phyloP scores from a whole-genome alignment of 2,888 invertebrate species.

The Cerastis leucographa region DNA sequence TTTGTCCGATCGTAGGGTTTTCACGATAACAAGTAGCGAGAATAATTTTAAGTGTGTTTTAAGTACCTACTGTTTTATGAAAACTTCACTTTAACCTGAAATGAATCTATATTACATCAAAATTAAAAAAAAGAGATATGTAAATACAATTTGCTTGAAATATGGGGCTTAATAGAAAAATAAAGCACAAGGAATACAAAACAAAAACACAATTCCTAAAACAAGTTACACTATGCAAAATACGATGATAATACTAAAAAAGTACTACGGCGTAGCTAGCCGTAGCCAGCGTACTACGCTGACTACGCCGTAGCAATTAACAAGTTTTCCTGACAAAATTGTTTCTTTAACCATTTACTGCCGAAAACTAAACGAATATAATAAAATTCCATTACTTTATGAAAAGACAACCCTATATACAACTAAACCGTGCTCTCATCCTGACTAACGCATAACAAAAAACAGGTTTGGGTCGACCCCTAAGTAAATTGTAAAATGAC shows the following conservation, averaged over 20 bases:
- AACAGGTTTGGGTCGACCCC: slow-evolving; percentile 66
- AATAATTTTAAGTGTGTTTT: not conserved
- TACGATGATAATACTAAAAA: not conserved
- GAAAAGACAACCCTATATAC: slow-evolving; percentile 60
- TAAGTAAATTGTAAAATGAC: slow-evolving; percentile 66
- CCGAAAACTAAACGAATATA: not conserved
- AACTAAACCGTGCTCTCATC: slow-evolving; percentile 57
- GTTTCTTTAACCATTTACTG: not conserved
- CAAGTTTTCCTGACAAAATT: not conserved
- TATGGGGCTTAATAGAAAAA: not conserved
- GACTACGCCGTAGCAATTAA: slow-evolving; percentile 27
- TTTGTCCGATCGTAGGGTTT: slow-evolving; percentile 44
- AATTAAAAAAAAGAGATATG: not conserved
- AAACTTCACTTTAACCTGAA: not conserved
- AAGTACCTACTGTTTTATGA: not conserved
- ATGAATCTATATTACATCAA: not conserved
- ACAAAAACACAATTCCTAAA: too few species aligned
- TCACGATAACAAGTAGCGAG: slow-evolving; percentile 3
- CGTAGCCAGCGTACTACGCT: slow-evolving; percentile 19
- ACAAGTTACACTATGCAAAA: not conserved
- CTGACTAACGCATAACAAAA: slow-evolving; percentile 62
- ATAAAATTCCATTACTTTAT: not conserved
- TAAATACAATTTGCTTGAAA: not conserved
- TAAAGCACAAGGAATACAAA: too few species aligned
- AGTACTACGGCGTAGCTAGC: slow-evolving; percentile 7